phyloP scores from a whole-genome alignment of 2,113 vertebrate genomes.

The Myanophis thanlyinensis region DNA sequence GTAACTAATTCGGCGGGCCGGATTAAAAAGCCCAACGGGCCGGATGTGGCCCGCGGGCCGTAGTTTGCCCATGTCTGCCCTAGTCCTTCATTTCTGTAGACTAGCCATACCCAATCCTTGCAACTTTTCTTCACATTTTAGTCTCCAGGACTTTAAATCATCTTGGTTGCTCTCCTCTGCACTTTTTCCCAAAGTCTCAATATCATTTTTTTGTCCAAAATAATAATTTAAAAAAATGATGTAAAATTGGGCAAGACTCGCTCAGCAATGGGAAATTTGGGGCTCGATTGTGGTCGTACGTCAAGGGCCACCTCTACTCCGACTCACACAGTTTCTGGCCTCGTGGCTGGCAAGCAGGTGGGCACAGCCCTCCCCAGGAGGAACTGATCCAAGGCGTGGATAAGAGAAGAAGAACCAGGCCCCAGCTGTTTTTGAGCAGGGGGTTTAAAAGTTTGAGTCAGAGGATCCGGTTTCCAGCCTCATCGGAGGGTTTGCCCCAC shows the following conservation, averaged over 20 bases:
- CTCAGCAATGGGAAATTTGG: background rate
- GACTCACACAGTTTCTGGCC: background rate
- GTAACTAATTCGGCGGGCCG: too few relatives aligned
- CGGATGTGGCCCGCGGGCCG: too few relatives aligned
- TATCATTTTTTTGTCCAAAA: too few relatives aligned
- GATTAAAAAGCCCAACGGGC: too few relatives aligned
- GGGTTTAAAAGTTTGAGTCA: background rate
- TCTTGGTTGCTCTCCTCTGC: too few relatives aligned
- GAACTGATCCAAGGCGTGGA: background rate
- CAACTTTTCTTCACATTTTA: background rate
- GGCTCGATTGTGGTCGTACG: background rate
- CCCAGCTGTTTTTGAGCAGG: background rate
- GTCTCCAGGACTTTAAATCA: too few relatives aligned
- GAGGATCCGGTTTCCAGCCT: background rate
- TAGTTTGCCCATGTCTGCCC: too few relatives aligned
- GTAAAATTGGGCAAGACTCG: background rate
- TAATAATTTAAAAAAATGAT: background rate
- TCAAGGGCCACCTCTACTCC: background rate
- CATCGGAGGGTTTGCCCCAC: background rate
- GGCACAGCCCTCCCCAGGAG: background rate
- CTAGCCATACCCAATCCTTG: too few relatives aligned
- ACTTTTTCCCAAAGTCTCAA: background rate
- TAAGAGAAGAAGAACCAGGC: background rate
- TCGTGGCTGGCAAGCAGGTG: background rate
- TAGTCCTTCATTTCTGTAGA: background rate